A percentile compares a stretch with the other conserved stretches of the same genome.
Conservation (phyloP, 1,140 invertebrate genomes). For the Leptinotarsa undecemlineata region DNA sequence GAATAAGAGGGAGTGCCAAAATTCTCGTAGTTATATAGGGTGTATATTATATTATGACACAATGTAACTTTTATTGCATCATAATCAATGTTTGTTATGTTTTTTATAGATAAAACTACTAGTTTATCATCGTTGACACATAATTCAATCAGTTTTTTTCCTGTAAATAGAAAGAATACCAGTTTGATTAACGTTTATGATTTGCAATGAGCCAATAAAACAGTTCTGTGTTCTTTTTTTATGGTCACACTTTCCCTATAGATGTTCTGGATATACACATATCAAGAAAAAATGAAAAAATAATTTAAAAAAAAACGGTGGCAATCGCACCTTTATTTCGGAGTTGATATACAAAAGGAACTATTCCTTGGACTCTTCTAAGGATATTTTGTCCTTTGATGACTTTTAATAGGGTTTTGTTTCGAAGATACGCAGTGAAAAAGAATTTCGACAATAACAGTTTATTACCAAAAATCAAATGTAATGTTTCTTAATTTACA, state of each 20-base stretch:
- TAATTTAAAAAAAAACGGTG: no score
- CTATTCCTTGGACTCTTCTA: no score
- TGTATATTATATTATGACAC: slow-evolving; percentile 42
- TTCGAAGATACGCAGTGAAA: no score
- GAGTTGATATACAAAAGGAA: no score
- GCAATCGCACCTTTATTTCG: no score
- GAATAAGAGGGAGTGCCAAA: slow-evolving; percentile 17
- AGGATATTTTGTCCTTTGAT: no score
- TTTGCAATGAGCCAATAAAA: neutral
- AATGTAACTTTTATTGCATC: slow-evolving; percentile 37
- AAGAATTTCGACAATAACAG: no score
- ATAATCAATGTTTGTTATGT: slow-evolving; percentile 23
- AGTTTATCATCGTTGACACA: slow-evolving; percentile 26
- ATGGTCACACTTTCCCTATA: neutral
- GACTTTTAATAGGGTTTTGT: no score
- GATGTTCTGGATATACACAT: no score
- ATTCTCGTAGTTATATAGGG: slow-evolving; percentile 38
- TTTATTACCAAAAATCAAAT: no score
- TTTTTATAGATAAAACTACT: slow-evolving; percentile 17
- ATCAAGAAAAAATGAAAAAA: no score
- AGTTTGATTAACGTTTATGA: neutral
- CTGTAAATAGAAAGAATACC: slow-evolving; percentile 31
- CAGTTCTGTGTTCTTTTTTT: neutral
- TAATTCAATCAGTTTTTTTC: slow-evolving; percentile 40
- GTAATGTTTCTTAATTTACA: no score